Conservation (phyloP, 2,797 vertebrate species). For the Phoeniculus purpureus region DNA sequence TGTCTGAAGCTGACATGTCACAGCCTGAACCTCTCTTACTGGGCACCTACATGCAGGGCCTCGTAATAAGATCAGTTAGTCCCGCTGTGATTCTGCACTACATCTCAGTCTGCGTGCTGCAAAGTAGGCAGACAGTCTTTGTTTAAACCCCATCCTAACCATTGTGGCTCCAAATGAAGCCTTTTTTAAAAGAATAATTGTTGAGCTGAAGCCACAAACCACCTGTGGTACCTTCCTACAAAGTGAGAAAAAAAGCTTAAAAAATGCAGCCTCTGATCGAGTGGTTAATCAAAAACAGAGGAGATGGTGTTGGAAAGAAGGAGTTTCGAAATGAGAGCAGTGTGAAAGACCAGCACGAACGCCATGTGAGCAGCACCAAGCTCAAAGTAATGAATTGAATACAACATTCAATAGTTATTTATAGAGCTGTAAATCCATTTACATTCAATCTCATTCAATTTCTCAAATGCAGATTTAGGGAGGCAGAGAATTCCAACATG, state of each 20-base stretch:
- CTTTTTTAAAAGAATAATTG: not conserved
- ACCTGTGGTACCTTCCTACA: not conserved
- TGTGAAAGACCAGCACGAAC: constrained; percentile 29
- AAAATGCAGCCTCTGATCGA: not conserved
- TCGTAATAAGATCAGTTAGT: not conserved
- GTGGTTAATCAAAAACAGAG: constrained; percentile 13
- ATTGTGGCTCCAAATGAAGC: not conserved
- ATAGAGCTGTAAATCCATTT: constrained; percentile 61
- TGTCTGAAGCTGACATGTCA: not conserved
- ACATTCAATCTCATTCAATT: constrained; percentile 20
- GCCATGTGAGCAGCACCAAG: constrained; percentile 5
- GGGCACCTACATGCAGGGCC: not conserved
- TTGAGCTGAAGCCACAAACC: not conserved
- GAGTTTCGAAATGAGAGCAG: constrained; percentile 38
- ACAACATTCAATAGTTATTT: constrained; percentile 63
- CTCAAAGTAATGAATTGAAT: constrained; percentile 30
- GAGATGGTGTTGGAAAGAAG: constrained; percentile 18
- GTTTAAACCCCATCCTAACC: not conserved
- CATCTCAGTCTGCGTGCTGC: not conserved
- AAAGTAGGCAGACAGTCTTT: not conserved
- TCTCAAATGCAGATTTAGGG: constrained; percentile 53
- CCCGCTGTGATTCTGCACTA: not conserved
- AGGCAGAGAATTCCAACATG: constrained; percentile 49
- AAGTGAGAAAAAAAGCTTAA: constrained; percentile 10
- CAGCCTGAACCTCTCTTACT: not conserved